Percentiles rank a stretch among this genome's conserved stretches.
Evolutionary conservation across 1,140 invertebrate species (phyloP).

Genomic region (Neodiprion virginianus): DNA sequence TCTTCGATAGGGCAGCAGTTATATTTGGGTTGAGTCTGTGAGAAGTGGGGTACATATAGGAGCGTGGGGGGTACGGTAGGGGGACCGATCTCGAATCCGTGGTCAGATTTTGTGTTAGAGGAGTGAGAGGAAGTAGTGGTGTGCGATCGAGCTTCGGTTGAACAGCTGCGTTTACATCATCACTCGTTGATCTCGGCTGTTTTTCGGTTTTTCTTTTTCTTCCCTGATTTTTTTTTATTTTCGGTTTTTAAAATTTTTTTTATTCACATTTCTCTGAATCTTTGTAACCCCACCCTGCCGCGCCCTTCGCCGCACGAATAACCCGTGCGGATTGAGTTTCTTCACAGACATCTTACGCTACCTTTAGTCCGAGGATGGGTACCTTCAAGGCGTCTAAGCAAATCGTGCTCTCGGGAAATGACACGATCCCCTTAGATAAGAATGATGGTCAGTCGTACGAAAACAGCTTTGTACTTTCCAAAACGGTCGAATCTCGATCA

Average conservation of each 20-base stretch:
- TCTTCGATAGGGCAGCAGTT: slow-evolving; percentile 39
- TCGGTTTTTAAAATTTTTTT: too few species aligned
- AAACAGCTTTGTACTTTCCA: background rate
- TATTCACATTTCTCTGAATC: background rate
- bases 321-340: background rate
- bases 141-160: slow-evolving; percentile 40
- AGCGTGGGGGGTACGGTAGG: background rate
- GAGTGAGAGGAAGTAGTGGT: slow-evolving; percentile 37
- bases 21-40: slow-evolving; percentile 52
- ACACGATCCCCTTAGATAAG: slow-evolving; percentile 31
- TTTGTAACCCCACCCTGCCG: too few species aligned
- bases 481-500: too few species aligned
- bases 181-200: slow-evolving; percentile 23
- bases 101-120: slow-evolving; percentile 27
- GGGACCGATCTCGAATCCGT: slow-evolving; percentile 32
- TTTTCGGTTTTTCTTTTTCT: slow-evolving; percentile 12
- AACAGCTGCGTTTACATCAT: slow-evolving; percentile 29
- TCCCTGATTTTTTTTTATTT: too few species aligned
- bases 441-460: slow-evolving; percentile 37
- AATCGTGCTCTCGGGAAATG: slow-evolving; percentile 42
- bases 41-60: slow-evolving; percentile 28
- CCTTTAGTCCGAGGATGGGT: slow-evolving; percentile 37
- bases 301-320: too few species aligned
- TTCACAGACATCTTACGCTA: background rate
- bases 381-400: slow-evolving; percentile 47